Conservation (phyloP, 1,140 invertebrate species). For the Caerostris extrusa region DNA sequence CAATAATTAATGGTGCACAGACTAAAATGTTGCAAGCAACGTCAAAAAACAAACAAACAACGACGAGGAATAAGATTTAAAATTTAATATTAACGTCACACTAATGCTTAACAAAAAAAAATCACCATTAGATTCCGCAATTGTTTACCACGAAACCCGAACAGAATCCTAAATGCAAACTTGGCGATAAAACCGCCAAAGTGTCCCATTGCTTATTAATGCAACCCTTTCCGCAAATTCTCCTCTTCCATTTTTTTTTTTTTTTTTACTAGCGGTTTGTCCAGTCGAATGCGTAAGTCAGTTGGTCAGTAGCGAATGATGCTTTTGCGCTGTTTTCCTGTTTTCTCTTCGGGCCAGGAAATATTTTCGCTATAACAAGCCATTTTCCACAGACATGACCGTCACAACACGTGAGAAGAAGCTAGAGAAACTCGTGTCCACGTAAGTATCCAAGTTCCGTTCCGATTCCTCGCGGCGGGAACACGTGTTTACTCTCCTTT, state of each 20-base stretch:
- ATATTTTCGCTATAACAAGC: conserved; percentile 53
- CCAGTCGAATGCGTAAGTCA: conserved; percentile 69
- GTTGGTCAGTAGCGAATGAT: conserved; percentile 75
- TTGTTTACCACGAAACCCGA: not conserved
- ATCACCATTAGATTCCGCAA: too few species aligned
- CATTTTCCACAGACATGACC: conserved; percentile 44
- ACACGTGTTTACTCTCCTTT: conserved; percentile 46
- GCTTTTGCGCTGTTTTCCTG: conserved; percentile 64
- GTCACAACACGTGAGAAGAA: conserved; percentile 34
- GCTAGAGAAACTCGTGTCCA: not conserved
- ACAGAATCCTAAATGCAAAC: not conserved
- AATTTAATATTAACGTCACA: too few species aligned
- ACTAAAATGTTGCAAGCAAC: too few species aligned
- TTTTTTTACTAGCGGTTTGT: conserved; percentile 63
- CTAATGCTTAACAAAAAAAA: too few species aligned
- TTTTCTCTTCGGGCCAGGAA: conserved; percentile 57
- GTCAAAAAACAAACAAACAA: too few species aligned
- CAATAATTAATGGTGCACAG: too few species aligned
- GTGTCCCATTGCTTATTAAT: not conserved
- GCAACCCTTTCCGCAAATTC: conserved; percentile 58
- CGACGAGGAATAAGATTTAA: too few species aligned
- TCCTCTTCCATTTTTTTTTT: conserved; percentile 8
- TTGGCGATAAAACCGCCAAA: conserved; percentile 33
- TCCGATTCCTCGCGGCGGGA: not conserved
- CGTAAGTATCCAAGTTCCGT: conserved; percentile 16